Evolutionary conservation across 2,797 vertebrate species (phyloP).

Genomic region (Tauraco hartlaubi): DNA sequence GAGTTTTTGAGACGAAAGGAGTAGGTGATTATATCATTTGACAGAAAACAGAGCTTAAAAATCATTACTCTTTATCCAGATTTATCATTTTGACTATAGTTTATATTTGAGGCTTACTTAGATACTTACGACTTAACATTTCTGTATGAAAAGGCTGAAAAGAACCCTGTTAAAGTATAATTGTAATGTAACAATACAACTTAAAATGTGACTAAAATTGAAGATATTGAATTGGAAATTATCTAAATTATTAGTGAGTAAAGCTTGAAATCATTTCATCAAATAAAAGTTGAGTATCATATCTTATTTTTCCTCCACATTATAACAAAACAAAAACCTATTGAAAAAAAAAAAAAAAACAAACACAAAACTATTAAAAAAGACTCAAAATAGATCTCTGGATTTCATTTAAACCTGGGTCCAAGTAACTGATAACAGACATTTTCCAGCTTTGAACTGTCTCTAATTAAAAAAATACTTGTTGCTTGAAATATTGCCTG

Average conservation of each 20-base stretch:
- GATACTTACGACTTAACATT: not conserved
- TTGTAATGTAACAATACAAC: not conserved
- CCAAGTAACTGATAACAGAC: not conserved
- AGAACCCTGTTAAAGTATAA: not conserved
- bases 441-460: not conserved
- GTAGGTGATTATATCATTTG: not conserved
- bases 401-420: not conserved
- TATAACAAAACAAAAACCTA: not conserved
- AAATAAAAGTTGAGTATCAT: not conserved
- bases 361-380: not conserved
- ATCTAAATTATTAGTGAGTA: not conserved
- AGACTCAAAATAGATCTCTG: not conserved
- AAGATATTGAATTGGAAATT: not conserved
- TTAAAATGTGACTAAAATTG: not conserved
- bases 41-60: not conserved
- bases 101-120: not conserved
- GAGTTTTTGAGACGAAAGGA: not conserved
- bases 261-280: not conserved
- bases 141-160: not conserved
- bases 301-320: not conserved
- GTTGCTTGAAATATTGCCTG: not conserved
- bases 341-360: not conserved
- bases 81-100: not conserved
- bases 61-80: not conserved
- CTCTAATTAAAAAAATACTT: not conserved